phyloP scores from a whole-genome alignment of 2,797 vertebrate genomes.

The Pseudocheirus occidentalis region DNA sequence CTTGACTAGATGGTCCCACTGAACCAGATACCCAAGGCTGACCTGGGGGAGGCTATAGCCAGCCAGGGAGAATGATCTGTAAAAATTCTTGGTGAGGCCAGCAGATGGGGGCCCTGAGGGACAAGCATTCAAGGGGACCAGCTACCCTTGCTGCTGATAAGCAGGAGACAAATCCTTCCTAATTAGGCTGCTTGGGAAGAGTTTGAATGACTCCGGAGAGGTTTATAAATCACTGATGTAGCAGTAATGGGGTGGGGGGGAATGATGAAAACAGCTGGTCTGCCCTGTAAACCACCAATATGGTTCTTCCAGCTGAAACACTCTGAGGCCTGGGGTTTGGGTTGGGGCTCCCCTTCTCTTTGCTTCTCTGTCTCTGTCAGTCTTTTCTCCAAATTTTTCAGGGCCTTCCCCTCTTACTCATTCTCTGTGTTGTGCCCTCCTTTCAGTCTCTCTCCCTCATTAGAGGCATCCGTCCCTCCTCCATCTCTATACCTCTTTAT shows the following conservation, averaged over 20 bases:
- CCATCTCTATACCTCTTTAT: background rate
- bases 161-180: background rate
- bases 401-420: background rate
- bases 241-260: background rate
- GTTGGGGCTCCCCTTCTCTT: background rate
- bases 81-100: background rate
- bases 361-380: background rate
- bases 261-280: slow-evolving; percentile 49
- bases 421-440: background rate
- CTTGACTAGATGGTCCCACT: background rate
- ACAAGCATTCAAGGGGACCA: background rate
- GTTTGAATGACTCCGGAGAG: slow-evolving; percentile 18
- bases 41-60: background rate
- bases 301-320: slow-evolving; percentile 1
- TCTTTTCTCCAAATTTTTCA: background rate
- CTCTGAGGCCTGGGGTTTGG: background rate
- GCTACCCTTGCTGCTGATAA: background rate
- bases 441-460: slow-evolving; percentile 18
- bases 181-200: slow-evolving; percentile 39
- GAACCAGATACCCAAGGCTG: background rate
- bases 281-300: slow-evolving; percentile 56
- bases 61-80: background rate
- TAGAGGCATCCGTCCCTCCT: background rate
- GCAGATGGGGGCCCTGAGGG: background rate
- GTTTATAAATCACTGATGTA: slow-evolving; percentile 56